Conservation (phyloP, 2,113 vertebrate genomes). For the Otus sunia region DNA sequence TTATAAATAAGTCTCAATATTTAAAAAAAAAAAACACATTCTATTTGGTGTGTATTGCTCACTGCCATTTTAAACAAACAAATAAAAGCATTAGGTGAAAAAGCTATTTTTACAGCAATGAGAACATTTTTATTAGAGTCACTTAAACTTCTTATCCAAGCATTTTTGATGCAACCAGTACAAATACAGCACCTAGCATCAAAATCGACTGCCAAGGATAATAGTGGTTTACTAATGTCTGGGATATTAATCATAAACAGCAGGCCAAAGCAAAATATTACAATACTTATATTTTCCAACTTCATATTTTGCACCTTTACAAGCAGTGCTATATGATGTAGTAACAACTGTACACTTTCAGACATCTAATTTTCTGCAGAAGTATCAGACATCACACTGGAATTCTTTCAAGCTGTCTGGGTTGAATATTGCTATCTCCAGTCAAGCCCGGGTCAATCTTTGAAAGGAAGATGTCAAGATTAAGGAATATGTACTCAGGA, state of each 20-base stretch:
- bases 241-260: neutral
- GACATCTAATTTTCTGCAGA: neutral
- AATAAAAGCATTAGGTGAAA: neutral
- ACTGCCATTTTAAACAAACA: neutral
- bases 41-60: neutral
- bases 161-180: neutral
- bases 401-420: neutral
- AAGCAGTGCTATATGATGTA: neutral
- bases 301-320: neutral
- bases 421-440: neutral
- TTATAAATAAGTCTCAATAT: neutral
- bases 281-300: neutral
- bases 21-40: accelerated
- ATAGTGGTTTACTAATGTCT: neutral
- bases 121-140: neutral
- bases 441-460: neutral
- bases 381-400: neutral
- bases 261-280: neutral
- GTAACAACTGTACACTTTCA: neutral
- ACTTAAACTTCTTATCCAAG: neutral
- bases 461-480: neutral
- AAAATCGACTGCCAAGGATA: neutral
- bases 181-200: neutral
- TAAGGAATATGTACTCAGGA: neutral
- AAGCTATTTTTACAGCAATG: neutral